Evolutionary conservation across 2,888 invertebrate genomes (phyloP), one percentile per base, ranked within the genome.

Genomic region (Trachelus troglodyta): DNA sequence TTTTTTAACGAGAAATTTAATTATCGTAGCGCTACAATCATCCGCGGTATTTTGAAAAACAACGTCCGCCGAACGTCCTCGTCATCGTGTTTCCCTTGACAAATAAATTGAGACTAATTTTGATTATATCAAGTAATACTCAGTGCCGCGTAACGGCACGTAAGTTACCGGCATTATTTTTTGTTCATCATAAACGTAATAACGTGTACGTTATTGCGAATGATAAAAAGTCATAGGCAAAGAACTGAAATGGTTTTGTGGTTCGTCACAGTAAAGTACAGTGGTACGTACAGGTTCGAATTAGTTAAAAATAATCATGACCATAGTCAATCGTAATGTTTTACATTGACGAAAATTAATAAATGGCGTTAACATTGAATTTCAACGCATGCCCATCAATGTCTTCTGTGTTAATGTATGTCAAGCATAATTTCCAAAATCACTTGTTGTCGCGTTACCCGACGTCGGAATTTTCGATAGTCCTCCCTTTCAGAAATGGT

Each of bases 71-170:
- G 34, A 73, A 33, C 40, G n/a, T 76, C 69, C 56, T n/a, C 34
- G 37, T 12, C 75, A 56, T 78, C 80, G 77, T 75, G 76, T 81
- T 83, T 80, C 82, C 79, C 80, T 76, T 75, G 80, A 82, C 77
- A 75, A 80, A 79, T 69, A 80, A 82, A 81, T 80, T 77, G 80
- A 77, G 77, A 77, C 56, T 56, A 56, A 56, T 56, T 56, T 56
- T 56, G 56, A 56, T 56, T 56, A 56, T 56, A 15, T 23, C 56
- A 15, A 56, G 56, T 56, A 56, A 56, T 56, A 56, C 56, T 2
- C 56, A 56, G 56, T 56, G 56, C 23, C 56, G 56, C 56, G 56
- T 56, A 56, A 56, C 56, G 56, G 56, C 56, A 56, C 56, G 56
- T 56, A 9, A 23, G 56, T 56, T 15, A 23, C 23, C 6, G 56